Base-by-base conservation (phyloP, 2,113 vertebrate species). In the Aldabrachelys gigantea region DNA sequence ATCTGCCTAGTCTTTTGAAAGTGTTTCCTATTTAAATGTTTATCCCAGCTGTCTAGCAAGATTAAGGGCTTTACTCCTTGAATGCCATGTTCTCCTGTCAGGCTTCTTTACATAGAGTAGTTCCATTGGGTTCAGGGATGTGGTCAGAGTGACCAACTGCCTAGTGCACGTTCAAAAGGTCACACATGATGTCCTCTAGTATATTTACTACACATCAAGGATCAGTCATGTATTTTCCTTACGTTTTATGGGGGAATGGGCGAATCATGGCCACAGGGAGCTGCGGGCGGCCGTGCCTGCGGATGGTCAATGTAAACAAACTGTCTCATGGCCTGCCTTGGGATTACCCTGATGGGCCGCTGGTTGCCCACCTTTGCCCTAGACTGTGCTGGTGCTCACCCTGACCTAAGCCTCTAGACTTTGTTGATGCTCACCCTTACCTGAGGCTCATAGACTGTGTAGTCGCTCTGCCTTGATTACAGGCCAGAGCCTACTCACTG, bases 1-100 rank as follows among this genome's bases (percentile, higher is more conserved):
- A 97, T 97, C 96, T 97, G 91, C 94, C 95, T 97, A 92, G 91
- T 95, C 94, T 97, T 98, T 97, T 97, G 93, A 97, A 97, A 98
- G 96, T 93, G 85, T 98, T 97, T 97, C 87, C 87, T 97, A 96
- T 97, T 96, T 94, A 96, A 97, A 96, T 96, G 97, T 97, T 97
- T 97, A 97, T 95, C 93, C 96, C 95, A 97, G 90, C 95, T 97
- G 96, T 97, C 97, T 96, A 85, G 92, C 93, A 84, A 96, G 97
- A 98, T 98, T 98, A 97, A 97, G 97, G 96, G 97, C 95, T 97
- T 97, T 97, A 91, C 93, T 96, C 94, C 92, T 92, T 85, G 92
- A 95, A 91, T 97, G 93, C 94, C 95, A 87, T 50, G 62, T 92
- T 96, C 10, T 0, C 82, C 53, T 35, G 90, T 82, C 0, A 0